Evolutionary conservation across 2,797 vertebrate species (phyloP).

Genomic region (Argentina silus): DNA sequence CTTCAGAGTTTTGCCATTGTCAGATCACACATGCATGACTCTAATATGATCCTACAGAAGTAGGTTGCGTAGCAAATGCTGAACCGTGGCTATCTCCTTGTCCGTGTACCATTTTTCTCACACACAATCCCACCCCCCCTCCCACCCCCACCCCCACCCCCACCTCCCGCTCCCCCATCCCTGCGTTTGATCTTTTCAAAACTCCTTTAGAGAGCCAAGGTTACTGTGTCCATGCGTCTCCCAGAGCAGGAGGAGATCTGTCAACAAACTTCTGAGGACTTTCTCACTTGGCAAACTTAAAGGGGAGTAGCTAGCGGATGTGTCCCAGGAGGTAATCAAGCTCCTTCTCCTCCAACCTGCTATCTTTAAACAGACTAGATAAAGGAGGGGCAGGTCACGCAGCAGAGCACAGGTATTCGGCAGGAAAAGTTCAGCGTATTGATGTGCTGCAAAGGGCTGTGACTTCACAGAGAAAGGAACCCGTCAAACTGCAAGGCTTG

Average conservation of each 20-base stretch:
- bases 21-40: too few relatives aligned
- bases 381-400: conserved; percentile 68
- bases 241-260: conserved; percentile 61
- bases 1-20: too few relatives aligned
- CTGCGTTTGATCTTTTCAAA: conserved; percentile 66
- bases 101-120: too few relatives aligned
- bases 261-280: conserved; percentile 74
- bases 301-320: conserved; percentile 45
- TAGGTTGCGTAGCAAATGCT: too few relatives aligned
- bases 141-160: background rate
- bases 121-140: too few relatives aligned
- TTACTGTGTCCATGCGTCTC: conserved; percentile 65
- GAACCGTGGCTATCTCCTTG: too few relatives aligned
- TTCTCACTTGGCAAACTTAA: conserved; percentile 69
- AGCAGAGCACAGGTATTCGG: conserved; percentile 66
- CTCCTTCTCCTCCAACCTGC: conserved; percentile 40
- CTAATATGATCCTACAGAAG: too few relatives aligned
- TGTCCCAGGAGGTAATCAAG: conserved; percentile 73
- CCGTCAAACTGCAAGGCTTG: conserved; percentile 56
- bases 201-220: conserved; percentile 70
- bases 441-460: conserved; percentile 66
- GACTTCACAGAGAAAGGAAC: conserved; percentile 63
- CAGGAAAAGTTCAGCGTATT: conserved; percentile 72
- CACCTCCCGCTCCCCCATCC: conserved; percentile 48
- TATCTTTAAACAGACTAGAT: conserved; percentile 76